Evolutionary conservation across 1,140 invertebrate species (phyloP), one percentile per base, ranked within the genome.

Genomic region (Aphelinus atriplicis): DNA sequence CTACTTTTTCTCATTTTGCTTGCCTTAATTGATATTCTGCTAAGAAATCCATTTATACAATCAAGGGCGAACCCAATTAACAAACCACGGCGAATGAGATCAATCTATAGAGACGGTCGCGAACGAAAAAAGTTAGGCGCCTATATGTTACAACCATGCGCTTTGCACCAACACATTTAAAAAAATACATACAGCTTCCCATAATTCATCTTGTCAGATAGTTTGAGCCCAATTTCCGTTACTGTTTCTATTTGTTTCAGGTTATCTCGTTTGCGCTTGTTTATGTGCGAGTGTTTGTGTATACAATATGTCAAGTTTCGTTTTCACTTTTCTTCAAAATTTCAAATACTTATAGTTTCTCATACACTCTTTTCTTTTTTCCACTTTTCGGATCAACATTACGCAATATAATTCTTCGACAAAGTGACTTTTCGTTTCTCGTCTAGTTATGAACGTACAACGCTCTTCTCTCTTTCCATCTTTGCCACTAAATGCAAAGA

Each of bases 181-280:
- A 80, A 79, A 79, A 79, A 79, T 80, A 80, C 76, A 79, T 72
- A 77, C 62, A 76, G 76, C 56, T 61, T 46, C 42, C 10, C 65
- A n/a, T 68, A 6, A 60, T 43, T 72, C 65, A 65, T 65, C 48
- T 50, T 65, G n/a, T 56, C 43, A 45, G 46, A 58, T 55, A 56
- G 65, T 58, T 55, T 51, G 60, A 51, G 9, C 51, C 4, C 51
- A 53, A 4, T 53, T 53, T 4, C 51, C 9, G 4, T 53, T 53
- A 6, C 51, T 53, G 51, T 9, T 53, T 53, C 51, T 53, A 53
- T 53, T 75, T 57, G 73, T 78, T 73, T 55, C 4, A n/a, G 57
- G 3, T 76, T 66, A 71, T 71, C 71, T 77, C 77, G 77, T 65
- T 74, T 78, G 57, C 64, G 47, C 6, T 69, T 50, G 69, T 70